Conservation (phyloP, 2,888 invertebrate species). For the Elaeidobius kamerunicus region DNA sequence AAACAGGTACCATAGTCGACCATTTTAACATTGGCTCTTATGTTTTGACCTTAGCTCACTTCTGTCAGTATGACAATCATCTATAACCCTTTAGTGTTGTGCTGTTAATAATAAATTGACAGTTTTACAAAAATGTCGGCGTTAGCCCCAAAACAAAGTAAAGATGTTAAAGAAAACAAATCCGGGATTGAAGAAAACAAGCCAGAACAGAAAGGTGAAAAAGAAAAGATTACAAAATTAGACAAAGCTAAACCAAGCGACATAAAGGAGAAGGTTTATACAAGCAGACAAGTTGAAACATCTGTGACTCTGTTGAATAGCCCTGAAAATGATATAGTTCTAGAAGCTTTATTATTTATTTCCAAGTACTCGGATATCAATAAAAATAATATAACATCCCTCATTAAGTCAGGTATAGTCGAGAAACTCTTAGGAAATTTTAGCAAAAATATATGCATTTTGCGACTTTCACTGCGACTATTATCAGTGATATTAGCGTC, state of each 20-base stretch:
- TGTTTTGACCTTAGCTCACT: not conserved
- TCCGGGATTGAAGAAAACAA: not conserved
- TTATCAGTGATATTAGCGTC: constrained; percentile 35
- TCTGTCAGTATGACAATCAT: not conserved
- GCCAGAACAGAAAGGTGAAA: constrained; percentile 1
- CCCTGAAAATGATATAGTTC: constrained; percentile 38
- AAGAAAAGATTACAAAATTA: constrained; percentile 19
- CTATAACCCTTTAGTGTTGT: no score
- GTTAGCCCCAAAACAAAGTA: no score
- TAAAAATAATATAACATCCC: constrained; percentile 36
- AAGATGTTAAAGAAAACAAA: no score
- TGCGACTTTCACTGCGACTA: constrained; percentile 38
- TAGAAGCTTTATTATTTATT: constrained; percentile 41
- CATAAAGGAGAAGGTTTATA: constrained; percentile 41
- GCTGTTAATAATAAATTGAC: no score
- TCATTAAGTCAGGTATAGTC: constrained; percentile 38
- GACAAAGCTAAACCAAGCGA: constrained; percentile 27
- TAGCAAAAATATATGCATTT: constrained; percentile 39
- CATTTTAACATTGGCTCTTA: no score
- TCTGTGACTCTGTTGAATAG: constrained; percentile 41
- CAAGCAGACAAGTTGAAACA: constrained; percentile 40
- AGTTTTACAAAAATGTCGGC: no score
- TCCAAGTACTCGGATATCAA: constrained; percentile 42
- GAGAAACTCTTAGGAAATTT: constrained; percentile 37
- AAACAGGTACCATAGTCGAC: no score